These are phyloP conservation scores for Leptura quadrifasciata DNA, from an alignment of 2,888 invertebrate genomes.

Conservation along the genomic window DNA sequence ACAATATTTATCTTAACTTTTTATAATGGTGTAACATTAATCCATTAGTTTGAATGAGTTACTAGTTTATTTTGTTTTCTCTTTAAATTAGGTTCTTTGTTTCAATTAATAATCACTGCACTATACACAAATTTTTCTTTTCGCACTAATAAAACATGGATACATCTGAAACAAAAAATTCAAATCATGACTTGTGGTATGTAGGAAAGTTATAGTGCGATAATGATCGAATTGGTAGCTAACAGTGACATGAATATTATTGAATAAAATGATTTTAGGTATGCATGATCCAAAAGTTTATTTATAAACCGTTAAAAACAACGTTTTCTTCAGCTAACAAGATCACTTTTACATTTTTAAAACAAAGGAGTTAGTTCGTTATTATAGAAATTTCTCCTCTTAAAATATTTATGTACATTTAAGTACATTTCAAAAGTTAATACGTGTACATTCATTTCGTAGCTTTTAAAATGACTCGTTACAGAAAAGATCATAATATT, in stretches of 20 bases:
- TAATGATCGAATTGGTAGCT: neutral
- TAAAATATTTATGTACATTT: neutral
- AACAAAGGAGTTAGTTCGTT: too few relatives aligned
- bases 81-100: neutral
- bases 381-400: too few relatives aligned
- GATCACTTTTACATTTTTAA: constrained; percentile 8
- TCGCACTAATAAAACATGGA: constrained; percentile 5
- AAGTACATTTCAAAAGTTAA: neutral
- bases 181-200: neutral
- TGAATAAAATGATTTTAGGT: neutral
- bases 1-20: neutral
- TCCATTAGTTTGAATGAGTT: neutral
- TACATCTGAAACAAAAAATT: constrained; percentile 12
- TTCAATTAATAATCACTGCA: constrained; percentile 28
- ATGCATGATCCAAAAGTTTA: neutral
- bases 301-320: neutral
- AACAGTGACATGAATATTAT: neutral
- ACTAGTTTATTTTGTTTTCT: neutral
- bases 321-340: neutral
- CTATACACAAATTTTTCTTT: constrained; percentile 21
- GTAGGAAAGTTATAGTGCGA: neutral
- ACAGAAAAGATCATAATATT: neutral
- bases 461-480: neutral
- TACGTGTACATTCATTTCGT: neutral
- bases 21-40: neutral